Percentiles rank a stretch among this genome's conserved stretches.
Conservation (phyloP, 2,888 invertebrate genomes). For the Drosophila anomalata region DNA sequence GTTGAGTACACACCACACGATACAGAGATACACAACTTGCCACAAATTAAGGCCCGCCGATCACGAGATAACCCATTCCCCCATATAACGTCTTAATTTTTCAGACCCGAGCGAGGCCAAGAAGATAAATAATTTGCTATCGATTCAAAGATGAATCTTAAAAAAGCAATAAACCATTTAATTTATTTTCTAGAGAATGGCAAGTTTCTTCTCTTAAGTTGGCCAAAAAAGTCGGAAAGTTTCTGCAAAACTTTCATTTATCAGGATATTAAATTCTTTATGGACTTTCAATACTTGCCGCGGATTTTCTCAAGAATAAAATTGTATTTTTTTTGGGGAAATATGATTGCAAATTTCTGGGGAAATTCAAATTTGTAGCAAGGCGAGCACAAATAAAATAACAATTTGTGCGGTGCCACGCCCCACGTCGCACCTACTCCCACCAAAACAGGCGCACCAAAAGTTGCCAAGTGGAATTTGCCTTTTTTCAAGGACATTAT, state of each 20-base stretch:
- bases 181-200: background rate
- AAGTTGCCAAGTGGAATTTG: slow-evolving; percentile 44
- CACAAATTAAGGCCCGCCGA: slow-evolving; percentile 4
- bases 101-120: too few species aligned
- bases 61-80: background rate
- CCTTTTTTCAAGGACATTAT: slow-evolving; percentile 67
- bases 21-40: background rate
- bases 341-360: slow-evolving; percentile 10
- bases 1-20: background rate
- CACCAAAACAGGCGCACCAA: slow-evolving; percentile 31
- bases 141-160: slow-evolving; percentile 5
- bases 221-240: slow-evolving; percentile 6
- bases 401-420: slow-evolving; percentile 36
- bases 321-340: slow-evolving; percentile 2
- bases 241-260: slow-evolving; percentile 21
- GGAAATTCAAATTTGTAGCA: slow-evolving; percentile 22
- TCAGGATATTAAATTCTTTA: slow-evolving; percentile 31
- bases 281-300: slow-evolving; percentile 13
- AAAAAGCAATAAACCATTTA: background rate
- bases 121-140: background rate
- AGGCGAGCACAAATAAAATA: slow-evolving; percentile 33
- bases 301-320: slow-evolving; percentile 9
- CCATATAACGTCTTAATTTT: background rate
- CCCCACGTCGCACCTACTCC: slow-evolving; percentile 32
- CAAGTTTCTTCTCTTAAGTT: slow-evolving; percentile 7